phyloP scores from a whole-genome alignment of 2,113 vertebrate species.

The Mesoclemmys tuberculata region DNA sequence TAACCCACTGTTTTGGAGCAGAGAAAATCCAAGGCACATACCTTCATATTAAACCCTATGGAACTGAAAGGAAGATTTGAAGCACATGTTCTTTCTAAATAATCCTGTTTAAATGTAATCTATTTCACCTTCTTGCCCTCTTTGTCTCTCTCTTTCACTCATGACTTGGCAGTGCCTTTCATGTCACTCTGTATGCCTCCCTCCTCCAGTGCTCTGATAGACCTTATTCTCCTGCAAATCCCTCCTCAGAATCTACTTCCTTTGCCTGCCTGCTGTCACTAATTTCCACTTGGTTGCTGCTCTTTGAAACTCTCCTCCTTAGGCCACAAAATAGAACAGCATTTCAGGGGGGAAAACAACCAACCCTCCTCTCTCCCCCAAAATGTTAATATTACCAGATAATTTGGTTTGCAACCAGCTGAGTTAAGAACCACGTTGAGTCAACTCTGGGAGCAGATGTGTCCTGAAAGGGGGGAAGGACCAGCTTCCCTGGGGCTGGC shows the following conservation, averaged over 20 bases:
- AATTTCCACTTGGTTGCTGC: constrained; percentile 2
- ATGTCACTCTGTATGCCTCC: neutral
- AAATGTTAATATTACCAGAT: neutral
- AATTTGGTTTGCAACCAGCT: neutral
- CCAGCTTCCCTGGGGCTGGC: neutral
- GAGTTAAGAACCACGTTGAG: neutral
- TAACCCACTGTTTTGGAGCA: neutral
- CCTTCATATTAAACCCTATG: constrained; percentile 25
- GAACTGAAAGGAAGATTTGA: constrained; percentile 12
- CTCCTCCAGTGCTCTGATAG: neutral
- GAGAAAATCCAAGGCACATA: neutral
- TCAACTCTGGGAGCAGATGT: neutral
- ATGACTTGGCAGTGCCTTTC: constrained; percentile 61
- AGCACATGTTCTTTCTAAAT: neutral
- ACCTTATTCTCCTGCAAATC: neutral
- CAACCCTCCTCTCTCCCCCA: neutral
- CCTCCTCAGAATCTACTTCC: neutral
- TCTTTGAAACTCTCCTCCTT: neutral
- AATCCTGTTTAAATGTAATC: constrained; percentile 4
- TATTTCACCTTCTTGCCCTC: constrained; percentile 32
- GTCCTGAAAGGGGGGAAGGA: accelerated
- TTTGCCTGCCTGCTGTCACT: constrained; percentile 34
- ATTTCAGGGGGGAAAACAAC: neutral
- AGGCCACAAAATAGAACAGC: neutral
- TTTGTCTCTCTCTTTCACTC: constrained; percentile 45